phyloP scores from a whole-genome alignment of 2,888 invertebrate genomes.

The Cremastinae sp. region DNA sequence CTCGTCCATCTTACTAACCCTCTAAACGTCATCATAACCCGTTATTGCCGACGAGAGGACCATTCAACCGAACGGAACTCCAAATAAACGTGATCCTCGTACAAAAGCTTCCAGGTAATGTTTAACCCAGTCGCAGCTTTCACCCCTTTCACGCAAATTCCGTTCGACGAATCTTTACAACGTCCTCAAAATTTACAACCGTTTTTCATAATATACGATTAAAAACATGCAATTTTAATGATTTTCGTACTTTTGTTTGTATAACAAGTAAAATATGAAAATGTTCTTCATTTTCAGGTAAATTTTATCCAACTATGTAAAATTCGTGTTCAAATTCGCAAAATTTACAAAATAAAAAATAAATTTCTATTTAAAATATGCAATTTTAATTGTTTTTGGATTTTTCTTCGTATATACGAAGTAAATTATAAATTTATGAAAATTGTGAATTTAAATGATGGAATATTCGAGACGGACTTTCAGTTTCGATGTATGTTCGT shows the following conservation, averaged over 20 bases:
- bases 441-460: too few species aligned
- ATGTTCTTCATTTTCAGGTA: too few species aligned
- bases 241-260: background rate
- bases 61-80: constrained; percentile 29
- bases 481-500: constrained; percentile 5
- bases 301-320: constrained; percentile 4
- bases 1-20: constrained; percentile 42
- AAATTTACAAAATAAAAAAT: too few species aligned
- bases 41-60: constrained; percentile 44
- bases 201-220: background rate
- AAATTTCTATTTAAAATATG: background rate
- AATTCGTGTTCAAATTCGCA: too few species aligned
- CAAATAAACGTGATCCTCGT: constrained; percentile 36
- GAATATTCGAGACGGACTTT: background rate
- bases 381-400: background rate
- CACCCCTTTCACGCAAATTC: constrained; percentile 54
- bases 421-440: background rate
- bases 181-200: constrained; percentile 29
- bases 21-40: constrained; percentile 53
- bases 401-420: background rate
- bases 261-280: background rate
- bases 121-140: constrained; percentile 28
- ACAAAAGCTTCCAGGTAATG: constrained; percentile 55
- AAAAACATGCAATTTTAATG: background rate
- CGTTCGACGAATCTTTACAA: constrained; percentile 16